phyloP scores from a whole-genome alignment of 2,888 invertebrate genomes.

The Epicampocera succincta region DNA sequence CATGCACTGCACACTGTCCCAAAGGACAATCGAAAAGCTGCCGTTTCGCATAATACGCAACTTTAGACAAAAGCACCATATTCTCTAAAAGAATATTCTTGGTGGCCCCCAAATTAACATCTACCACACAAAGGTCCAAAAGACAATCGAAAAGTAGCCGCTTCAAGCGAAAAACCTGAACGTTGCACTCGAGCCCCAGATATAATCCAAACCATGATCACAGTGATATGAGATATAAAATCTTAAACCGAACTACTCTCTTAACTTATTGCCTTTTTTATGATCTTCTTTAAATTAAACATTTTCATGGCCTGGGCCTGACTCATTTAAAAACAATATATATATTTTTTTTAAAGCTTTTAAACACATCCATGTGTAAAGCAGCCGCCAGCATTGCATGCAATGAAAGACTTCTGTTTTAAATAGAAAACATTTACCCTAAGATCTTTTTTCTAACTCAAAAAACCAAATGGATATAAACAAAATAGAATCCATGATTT shows the following conservation, averaged over 20 bases:
- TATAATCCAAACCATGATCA: neutral
- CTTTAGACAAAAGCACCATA: no score
- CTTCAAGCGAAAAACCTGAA: no score
- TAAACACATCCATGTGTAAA: conserved; percentile 75
- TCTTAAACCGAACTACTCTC: neutral
- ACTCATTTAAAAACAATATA: neutral
- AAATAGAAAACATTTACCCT: neutral
- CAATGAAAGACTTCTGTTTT: conserved; percentile 70
- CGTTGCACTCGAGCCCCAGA: no score
- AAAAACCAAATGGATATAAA: conserved; percentile 32
- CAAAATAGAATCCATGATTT: no score
- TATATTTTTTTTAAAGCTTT: conserved; percentile 65
- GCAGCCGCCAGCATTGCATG: conserved; percentile 81
- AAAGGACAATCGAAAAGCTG: no score
- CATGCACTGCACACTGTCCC: no score
- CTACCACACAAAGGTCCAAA: no score
- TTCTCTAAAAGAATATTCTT: no score
- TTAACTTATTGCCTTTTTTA: neutral
- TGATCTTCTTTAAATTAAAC: neutral
- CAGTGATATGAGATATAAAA: conserved; percentile 19
- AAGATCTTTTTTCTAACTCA: neutral
- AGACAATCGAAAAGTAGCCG: neutral
- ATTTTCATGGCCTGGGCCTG: neutral
- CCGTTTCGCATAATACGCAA: no score
- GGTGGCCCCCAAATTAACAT: no score